A percentile compares a stretch with the other conserved stretches of the same genome.
Conservation (phyloP, 2,113 vertebrate species). For the Octodon degus region DNA sequence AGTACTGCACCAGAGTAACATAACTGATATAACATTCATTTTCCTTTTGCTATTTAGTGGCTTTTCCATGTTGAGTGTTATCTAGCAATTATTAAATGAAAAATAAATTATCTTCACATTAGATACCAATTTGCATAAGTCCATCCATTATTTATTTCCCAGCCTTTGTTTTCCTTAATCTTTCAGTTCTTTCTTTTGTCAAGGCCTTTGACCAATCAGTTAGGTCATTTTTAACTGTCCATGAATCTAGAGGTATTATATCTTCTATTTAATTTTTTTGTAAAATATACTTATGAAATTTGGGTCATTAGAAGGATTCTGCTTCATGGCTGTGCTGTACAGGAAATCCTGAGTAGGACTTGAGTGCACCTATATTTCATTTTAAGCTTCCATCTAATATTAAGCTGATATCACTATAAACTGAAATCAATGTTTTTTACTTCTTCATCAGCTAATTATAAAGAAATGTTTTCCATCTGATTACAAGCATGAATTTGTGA, state of each 20-base stretch:
- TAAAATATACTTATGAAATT: background rate
- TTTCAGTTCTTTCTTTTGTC: slow-evolving; percentile 3
- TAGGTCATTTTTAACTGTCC: background rate
- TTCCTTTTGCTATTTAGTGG: background rate
- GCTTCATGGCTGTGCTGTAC: background rate
- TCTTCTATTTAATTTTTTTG: background rate
- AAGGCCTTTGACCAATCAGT: background rate
- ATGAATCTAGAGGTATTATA: background rate
- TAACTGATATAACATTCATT: background rate
- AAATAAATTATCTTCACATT: slow-evolving; percentile 7
- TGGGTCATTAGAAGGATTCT: background rate
- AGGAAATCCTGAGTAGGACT: background rate
- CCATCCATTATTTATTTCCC: background rate
- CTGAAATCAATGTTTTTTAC: background rate
- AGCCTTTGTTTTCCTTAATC: background rate
- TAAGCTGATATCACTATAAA: background rate
- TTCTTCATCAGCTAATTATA: background rate
- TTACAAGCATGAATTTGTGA: background rate
- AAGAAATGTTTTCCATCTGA: background rate
- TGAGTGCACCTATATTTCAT: background rate
- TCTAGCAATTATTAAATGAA: background rate
- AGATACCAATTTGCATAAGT: background rate
- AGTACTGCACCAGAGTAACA: background rate
- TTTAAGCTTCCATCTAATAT: background rate
- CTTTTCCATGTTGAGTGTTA: background rate